Evolutionary conservation across 1,140 invertebrate species (phyloP), one percentile per base, ranked within the genome.

Genomic region (Sycobia sp.): DNA sequence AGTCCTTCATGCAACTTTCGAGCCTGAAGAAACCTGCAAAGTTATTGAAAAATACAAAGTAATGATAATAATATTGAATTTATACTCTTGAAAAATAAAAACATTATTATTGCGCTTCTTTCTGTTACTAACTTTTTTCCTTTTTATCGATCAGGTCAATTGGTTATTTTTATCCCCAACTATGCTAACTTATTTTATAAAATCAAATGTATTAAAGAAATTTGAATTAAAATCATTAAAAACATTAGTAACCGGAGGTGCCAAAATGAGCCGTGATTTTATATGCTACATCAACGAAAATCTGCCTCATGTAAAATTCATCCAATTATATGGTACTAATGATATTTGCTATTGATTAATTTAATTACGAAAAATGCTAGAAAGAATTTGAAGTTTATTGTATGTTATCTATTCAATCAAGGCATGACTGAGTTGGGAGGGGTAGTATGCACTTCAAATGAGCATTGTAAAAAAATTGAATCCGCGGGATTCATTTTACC

Each of bases 11-110:
- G 16, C 39, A 7, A 46, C 47, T 13, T 68, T 69, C 41, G 47
- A 65, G n/a, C 50, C 66, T 14, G 65, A 68, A 16, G 50, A 63
- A 36, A 46, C 68, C 13, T 73, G 70, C 36, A 41, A 47, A 50
- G 49, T 51, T 13, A 70, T 75, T 9, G 65, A 74, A 57, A 71
- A 71, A 59, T 73, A 56, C 41, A 67, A 71, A 53, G 72, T 75
- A 32, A 53, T 16, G 32, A 14, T 4, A 27, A 41, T 1, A 18
- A 7, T 9, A n/a, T 16, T 13, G 13, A 10, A 41, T 41, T 41
- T 13, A 3, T 13, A 39, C n/a, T 39, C 3, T 39, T 14, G 3
- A 11, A 39, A 39, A 14, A 39, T 39, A n/a, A 4, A 39, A 4
- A 39, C 4, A 39, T 14, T 39, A 46, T 25, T 25, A 25, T 43